These are phyloP conservation scores for Lepisosteus osseus DNA, from an alignment of 2,113 vertebrate species.

Conservation along the genomic window DNA sequence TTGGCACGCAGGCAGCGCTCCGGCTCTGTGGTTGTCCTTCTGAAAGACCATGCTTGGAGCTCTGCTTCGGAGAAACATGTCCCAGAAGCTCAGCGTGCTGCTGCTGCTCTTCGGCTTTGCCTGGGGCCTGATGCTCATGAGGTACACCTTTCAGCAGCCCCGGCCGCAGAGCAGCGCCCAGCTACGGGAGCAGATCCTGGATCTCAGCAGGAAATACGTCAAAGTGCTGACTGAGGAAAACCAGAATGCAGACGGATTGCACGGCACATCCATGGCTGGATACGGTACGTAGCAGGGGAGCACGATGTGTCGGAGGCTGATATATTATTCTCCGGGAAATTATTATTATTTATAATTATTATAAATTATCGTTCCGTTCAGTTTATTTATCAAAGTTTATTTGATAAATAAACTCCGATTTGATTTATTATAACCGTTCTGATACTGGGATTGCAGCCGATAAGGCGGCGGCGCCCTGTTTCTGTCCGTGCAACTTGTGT, in stretches of 20 bases:
- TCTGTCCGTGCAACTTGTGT: too few species aligned
- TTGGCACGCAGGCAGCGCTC: neutral
- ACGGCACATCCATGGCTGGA: slow-evolving; percentile 86
- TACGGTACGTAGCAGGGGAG: slow-evolving; percentile 73
- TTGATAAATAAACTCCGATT: too few species aligned
- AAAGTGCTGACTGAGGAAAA: slow-evolving; percentile 93
- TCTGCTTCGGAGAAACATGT: slow-evolving; percentile 88
- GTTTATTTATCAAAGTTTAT: too few species aligned
- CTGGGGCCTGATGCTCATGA: slow-evolving; percentile 91
- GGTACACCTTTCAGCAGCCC: slow-evolving; percentile 89
- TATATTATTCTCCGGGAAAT: too few species aligned
- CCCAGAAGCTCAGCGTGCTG: slow-evolving; percentile 89
- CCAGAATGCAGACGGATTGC: slow-evolving; percentile 76
- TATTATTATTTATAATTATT: too few species aligned
- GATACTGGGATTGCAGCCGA: too few species aligned
- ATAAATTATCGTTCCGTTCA: too few species aligned
- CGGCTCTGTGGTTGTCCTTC: slow-evolving; percentile 2
- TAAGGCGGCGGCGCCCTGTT: too few species aligned
- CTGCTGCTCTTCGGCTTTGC: slow-evolving; percentile 86
- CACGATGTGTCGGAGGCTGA: too few species aligned
- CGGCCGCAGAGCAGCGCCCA: slow-evolving; percentile 87
- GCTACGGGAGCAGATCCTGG: slow-evolving; percentile 88
- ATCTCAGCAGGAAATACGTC: slow-evolving; percentile 91
- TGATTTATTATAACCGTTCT: too few species aligned
- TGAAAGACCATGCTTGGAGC: slow-evolving; percentile 75